A percentile compares a stretch with the other conserved stretches of the same genome.
Evolutionary conservation across 2,888 invertebrate species (phyloP).

Genomic region (Nezara viridula): DNA sequence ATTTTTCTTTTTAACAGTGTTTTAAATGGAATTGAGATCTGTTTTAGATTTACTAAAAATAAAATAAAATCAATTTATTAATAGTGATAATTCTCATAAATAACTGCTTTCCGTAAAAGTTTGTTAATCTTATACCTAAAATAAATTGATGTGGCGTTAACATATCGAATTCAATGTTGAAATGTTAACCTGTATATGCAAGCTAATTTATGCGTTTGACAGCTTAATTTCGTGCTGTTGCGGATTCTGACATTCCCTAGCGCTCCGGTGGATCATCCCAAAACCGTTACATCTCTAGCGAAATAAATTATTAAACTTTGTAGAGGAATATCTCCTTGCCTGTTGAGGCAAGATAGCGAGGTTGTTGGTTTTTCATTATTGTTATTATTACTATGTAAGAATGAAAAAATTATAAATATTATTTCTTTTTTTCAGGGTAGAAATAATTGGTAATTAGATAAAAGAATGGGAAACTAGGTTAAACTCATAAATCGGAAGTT

Average conservation of each 20-base stretch:
- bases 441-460: neutral
- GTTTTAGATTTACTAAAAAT: no score
- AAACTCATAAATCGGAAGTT: neutral
- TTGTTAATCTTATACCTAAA: neutral
- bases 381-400: neutral
- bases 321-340: neutral
- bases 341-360: neutral
- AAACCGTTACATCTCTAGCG: neutral
- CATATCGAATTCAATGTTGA: conserved; percentile 9
- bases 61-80: no score
- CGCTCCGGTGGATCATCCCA: neutral
- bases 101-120: no score
- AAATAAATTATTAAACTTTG: conserved; percentile 9
- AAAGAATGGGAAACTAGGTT: neutral
- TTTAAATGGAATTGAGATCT: no score
- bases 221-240: conserved; percentile 22
- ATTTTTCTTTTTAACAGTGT: no score
- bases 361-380: neutral
- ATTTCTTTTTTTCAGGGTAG: neutral
- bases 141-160: neutral
- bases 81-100: no score
- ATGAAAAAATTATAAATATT: neutral
- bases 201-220: conserved; percentile 22
- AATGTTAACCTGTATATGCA: conserved; percentile 3
- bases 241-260: neutral